Base-by-base conservation (phyloP, 2,888 invertebrate species). In the Leistus spinibarbis region DNA sequence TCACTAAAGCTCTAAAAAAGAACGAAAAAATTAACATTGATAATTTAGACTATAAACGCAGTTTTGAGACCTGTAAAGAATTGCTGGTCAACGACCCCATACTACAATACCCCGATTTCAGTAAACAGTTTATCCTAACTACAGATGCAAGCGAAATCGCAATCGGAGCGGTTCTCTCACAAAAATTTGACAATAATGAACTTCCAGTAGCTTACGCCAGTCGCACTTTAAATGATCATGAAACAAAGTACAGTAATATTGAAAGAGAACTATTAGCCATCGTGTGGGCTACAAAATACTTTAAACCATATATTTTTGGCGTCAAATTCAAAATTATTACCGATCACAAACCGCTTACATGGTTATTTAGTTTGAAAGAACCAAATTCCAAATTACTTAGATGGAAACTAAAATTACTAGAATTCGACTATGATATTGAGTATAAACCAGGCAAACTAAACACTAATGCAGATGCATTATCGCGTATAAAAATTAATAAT, bases 271-370 rank as follows among this genome's bases (percentile, higher is more conserved):
- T 80, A 0, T 53, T 79, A 19, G 79, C 78, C 1, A 66, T 80
- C 2, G 77, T 80, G 3, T 79, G 78, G 76, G 79, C 79, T 0
- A 56, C 69, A n/a, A 78, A 79, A 60, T 72, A 79, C 54, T 80
- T 79, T 67, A 24, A 78, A 68, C 78, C 77, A 5, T 81, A 81
- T 66, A 24, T 81, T 5, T 78, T 76, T 54, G 80, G 79, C 7
- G 78, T 77, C 17, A 78, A 79, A 66, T 84, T 85, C 20, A 80
- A 76, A 0, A 82, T 85, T 0, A 80, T 82, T 4, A 85, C 84
- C 0, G 85, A 85, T 64, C 84, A 85, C 67, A 78, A 80, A 64
- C 82, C 82, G 0, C 68, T 84, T 3, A 78, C 77, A 1, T 84
- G 82, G 81, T 68, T 84, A 0, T 80, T 82, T 78, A 80, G 77